Conservation (phyloP, 2,113 vertebrate species). For the Electrona antarctica region DNA sequence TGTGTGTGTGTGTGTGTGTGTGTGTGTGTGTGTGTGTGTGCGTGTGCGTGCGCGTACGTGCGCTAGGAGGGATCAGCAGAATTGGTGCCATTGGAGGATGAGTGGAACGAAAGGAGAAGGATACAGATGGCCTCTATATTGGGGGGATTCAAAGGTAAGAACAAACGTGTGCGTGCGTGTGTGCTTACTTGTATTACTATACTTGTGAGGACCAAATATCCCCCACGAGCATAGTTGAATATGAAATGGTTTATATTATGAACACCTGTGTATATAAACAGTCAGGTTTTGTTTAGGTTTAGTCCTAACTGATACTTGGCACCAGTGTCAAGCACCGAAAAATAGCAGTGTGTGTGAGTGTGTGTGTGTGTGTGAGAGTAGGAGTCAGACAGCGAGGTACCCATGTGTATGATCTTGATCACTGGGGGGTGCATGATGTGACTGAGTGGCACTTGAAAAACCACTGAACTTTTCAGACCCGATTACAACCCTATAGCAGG, state of each 20-base stretch:
- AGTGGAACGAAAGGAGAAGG: constrained; percentile 94
- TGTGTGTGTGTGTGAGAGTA: background rate
- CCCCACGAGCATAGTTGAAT: no score
- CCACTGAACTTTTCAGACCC: constrained; percentile 97
- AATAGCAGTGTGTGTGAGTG: background rate
- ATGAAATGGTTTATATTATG: no score
- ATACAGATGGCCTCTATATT: constrained; percentile 90
- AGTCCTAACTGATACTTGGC: no score
- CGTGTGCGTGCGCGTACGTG: constrained; percentile 73
- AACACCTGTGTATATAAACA: no score
- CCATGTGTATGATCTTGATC: constrained; percentile 67
- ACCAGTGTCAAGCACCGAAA: no score
- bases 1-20: constrained; percentile 27
- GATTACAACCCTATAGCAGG: constrained; percentile 86
- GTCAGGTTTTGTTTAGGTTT: no score
- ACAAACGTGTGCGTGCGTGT: background rate
- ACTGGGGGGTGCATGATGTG: constrained; percentile 86
- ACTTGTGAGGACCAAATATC: no score
- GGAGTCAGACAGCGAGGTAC: background rate
- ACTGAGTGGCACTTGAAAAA: constrained; percentile 95
- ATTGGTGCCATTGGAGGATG: constrained; percentile 86
- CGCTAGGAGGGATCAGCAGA: constrained; percentile 88
- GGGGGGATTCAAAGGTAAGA: constrained; percentile 91
- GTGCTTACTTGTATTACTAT: background rate
- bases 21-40: constrained; percentile 28